Conservation (phyloP, 2,113 vertebrate species). For the Psammodynastes pulverulentus region DNA sequence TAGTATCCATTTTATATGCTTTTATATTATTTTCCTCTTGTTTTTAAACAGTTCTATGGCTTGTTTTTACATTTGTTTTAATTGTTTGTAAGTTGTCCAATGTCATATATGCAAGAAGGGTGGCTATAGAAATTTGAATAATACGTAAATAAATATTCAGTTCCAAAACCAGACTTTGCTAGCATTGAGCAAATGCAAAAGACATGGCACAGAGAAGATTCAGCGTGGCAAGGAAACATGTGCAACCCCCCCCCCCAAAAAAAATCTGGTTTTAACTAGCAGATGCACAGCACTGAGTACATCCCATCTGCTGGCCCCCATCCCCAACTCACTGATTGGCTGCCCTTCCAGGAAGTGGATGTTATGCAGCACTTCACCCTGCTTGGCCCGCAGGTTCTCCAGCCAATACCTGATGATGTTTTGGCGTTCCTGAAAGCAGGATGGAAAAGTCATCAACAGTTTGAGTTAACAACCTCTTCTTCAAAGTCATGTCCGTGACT, state of each 20-base stretch:
- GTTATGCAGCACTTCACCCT: constrained; percentile 91
- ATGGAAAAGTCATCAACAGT: fast-evolving
- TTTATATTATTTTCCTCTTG: background rate
- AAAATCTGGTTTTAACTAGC: background rate
- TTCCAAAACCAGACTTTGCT: background rate
- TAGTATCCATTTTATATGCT: background rate
- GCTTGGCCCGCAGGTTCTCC: constrained; percentile 93
- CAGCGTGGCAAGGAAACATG: background rate
- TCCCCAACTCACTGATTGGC: constrained; percentile 87
- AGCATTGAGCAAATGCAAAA: background rate
- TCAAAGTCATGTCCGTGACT: background rate
- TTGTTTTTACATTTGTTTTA: background rate
- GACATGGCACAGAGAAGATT: background rate
- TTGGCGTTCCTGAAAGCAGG: constrained; percentile 82
- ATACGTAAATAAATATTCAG: background rate
- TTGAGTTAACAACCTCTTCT: background rate
- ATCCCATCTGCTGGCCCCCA: fast-evolving
- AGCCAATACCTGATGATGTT: constrained; percentile 96
- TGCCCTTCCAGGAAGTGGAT: constrained; percentile 95
- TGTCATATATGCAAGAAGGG: background rate
- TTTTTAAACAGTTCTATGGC: background rate
- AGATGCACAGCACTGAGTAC: background rate
- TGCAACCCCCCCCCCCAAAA: background rate
- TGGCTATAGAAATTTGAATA: background rate
- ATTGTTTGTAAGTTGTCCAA: background rate